phyloP scores from a whole-genome alignment of 2,888 invertebrate genomes.

The Hipparchia semele region DNA sequence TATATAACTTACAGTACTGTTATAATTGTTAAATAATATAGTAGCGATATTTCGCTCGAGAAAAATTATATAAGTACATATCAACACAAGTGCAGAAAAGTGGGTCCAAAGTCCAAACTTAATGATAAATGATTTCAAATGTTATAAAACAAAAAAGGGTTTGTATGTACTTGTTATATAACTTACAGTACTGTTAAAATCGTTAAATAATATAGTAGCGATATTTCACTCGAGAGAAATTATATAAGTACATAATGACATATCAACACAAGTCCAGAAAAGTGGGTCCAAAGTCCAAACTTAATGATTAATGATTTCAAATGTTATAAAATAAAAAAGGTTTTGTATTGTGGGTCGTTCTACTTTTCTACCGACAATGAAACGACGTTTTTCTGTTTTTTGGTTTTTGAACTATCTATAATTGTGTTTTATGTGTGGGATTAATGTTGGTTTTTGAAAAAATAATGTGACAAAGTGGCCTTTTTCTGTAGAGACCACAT shows the following conservation, averaged over 20 bases:
- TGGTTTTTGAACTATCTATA: no score
- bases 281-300: not conserved
- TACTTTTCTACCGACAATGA: not conserved
- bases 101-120: not conserved
- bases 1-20: not conserved
- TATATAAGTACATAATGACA: not conserved
- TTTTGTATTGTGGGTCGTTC: not conserved
- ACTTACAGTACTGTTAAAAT: not conserved
- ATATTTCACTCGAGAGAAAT: not conserved
- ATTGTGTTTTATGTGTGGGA: no score
- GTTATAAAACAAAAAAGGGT: not conserved
- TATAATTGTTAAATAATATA: not conserved
- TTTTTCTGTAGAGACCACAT: no score
- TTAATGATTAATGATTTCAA: not conserved
- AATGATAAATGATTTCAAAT: not conserved
- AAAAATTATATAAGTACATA: not conserved
- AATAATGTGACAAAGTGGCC: no score
- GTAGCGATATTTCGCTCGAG: not conserved
- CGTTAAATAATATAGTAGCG: not conserved
- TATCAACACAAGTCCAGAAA: not conserved
- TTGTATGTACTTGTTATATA: not conserved
- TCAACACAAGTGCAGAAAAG: not conserved
- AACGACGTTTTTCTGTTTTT: no score
- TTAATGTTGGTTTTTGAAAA: no score
- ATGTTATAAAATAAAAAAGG: not conserved